These are phyloP conservation scores for Rhaphigaster nebulosa DNA, from an alignment of 2,888 invertebrate genomes.

Conservation along the genomic window DNA sequence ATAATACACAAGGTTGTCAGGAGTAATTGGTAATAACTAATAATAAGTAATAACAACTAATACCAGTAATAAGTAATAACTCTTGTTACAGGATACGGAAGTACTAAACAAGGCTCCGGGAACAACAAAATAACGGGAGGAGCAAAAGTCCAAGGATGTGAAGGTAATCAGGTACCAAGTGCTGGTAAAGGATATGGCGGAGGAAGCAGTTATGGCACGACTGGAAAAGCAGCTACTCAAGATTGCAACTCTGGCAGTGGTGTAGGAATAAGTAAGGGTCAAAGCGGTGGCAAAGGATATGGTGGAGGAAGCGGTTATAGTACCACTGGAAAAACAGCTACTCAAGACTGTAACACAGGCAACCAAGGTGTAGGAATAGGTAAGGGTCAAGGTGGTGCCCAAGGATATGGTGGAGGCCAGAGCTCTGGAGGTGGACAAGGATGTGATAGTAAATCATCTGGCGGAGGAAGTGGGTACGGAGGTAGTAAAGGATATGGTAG, in stretches of 20 bases:
- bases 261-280: too few relatives aligned
- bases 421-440: neutral
- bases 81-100: neutral
- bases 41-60: too few relatives aligned
- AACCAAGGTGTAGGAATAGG: neutral
- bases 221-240: too few relatives aligned
- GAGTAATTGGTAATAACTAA: too few relatives aligned
- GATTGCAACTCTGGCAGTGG: too few relatives aligned
- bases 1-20: too few relatives aligned
- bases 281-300: neutral
- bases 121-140: neutral
- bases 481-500: neutral
- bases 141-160: neutral
- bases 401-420: neutral
- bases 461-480: neutral
- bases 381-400: neutral
- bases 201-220: neutral
- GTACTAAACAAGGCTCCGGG: neutral
- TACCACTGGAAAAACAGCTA: neutral
- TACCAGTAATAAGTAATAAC: too few relatives aligned
- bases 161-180: neutral
- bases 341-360: neutral
- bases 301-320: slow-evolving; percentile 1
- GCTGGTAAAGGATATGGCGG: neutral
- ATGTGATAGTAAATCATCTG: too few relatives aligned